Conservation (phyloP, 2,888 invertebrate species). For the Netelia melanura region DNA sequence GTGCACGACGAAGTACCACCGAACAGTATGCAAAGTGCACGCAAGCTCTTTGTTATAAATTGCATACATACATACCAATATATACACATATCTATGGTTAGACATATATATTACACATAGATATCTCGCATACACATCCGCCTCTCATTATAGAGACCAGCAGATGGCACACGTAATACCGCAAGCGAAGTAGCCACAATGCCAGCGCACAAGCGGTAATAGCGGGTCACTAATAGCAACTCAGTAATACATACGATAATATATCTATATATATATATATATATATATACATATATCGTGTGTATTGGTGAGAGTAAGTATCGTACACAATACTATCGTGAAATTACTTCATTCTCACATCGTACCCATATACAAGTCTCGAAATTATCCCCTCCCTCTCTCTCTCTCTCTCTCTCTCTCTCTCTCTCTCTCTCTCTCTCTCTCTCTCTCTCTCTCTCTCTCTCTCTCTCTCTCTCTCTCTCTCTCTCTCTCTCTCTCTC, state of each 20-base stretch:
- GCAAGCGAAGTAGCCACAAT: slow-evolving; percentile 52
- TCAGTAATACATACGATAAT: background rate
- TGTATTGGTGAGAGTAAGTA: slow-evolving; percentile 14
- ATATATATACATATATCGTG: background rate
- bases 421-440: background rate
- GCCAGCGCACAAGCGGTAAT: slow-evolving; percentile 31
- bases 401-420: background rate
- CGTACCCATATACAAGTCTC: slow-evolving; percentile 1
- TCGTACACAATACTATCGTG: slow-evolving; percentile 8
- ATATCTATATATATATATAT: background rate
- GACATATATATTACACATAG: background rate
- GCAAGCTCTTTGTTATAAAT: slow-evolving; percentile 46
- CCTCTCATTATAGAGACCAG: slow-evolving; percentile 45
- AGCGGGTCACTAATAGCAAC: slow-evolving; percentile 20
- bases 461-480: too few relatives aligned
- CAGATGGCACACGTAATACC: slow-evolving; percentile 49
- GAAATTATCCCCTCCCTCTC: background rate
- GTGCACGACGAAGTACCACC: slow-evolving; percentile 14
- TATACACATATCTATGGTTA: background rate
- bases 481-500: slow-evolving; percentile 1
- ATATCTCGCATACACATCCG: background rate
- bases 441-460: slow-evolving; percentile 23
- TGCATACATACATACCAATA: background rate
- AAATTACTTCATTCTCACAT: slow-evolving; percentile 48
- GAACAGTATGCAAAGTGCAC: slow-evolving; percentile 46